Percentiles rank a stretch among this genome's conserved stretches.
Evolutionary conservation across 2,797 vertebrate genomes (phyloP).

Genomic region (Oreochromis mossambicus): DNA sequence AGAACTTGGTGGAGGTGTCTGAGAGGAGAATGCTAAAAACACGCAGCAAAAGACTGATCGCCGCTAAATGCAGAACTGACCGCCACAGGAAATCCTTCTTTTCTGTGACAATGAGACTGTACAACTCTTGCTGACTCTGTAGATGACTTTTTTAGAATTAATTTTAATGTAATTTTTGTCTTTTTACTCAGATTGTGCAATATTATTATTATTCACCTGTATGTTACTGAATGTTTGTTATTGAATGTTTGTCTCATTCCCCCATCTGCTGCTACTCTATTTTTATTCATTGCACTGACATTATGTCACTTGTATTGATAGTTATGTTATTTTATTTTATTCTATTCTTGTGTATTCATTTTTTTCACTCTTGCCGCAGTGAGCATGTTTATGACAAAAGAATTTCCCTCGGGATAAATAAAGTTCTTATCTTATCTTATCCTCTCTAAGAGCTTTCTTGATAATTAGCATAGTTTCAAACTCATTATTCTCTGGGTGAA

Average conservation of each 20-base stretch:
- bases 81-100: neutral
- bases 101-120: neutral
- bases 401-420: neutral
- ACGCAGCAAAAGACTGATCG: neutral
- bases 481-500: neutral
- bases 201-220: neutral
- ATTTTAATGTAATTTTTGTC: neutral
- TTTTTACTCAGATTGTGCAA: neutral
- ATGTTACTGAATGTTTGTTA: neutral
- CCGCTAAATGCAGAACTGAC: neutral
- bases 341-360: neutral
- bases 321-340: neutral
- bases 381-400: neutral
- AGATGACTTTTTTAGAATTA: neutral
- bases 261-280: neutral
- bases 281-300: neutral
- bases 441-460: neutral
- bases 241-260: neutral
- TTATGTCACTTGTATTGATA: neutral
- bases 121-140: neutral
- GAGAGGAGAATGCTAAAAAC: neutral
- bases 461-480: neutral
- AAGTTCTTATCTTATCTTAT: neutral
- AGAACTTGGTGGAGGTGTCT: neutral
- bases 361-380: neutral